Conservation (phyloP, 2,888 invertebrate genomes). For the Ypsolopha scabrella region DNA sequence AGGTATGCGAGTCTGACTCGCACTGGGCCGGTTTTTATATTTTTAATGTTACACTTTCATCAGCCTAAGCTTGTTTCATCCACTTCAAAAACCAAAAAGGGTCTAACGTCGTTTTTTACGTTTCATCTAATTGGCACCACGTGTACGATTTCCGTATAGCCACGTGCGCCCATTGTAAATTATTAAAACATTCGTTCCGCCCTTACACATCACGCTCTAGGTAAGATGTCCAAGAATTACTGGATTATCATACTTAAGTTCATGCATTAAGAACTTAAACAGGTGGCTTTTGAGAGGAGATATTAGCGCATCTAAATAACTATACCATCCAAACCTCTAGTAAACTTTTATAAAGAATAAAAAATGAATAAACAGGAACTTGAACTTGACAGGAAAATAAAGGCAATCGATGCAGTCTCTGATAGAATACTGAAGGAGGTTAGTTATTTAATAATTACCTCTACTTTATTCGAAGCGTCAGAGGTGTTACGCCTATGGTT, state of each 20-base stretch:
- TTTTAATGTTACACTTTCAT: background rate
- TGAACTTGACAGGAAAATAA: conserved; percentile 35
- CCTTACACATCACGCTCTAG: conserved; percentile 2
- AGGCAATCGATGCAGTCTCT: conserved; percentile 18
- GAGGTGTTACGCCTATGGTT: too few species aligned
- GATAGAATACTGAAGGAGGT: background rate
- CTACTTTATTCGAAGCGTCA: too few species aligned
- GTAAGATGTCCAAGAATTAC: too few species aligned
- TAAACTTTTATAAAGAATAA: too few species aligned
- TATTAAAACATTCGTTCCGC: conserved; percentile 56
- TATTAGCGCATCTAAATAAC: too few species aligned
- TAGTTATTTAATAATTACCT: background rate
- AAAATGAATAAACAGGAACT: conserved; percentile 33
- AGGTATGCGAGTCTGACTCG: too few species aligned
- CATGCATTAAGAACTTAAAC: too few species aligned
- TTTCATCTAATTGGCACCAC: conserved; percentile 63
- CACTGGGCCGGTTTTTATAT: too few species aligned
- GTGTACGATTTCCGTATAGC: conserved; percentile 55
- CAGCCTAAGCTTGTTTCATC: conserved; percentile 20
- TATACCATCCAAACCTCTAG: too few species aligned
- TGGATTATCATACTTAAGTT: too few species aligned
- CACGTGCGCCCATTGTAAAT: conserved; percentile 53
- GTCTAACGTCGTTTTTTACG: conserved; percentile 30
- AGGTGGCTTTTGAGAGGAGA: too few species aligned
- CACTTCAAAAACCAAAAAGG: conserved; percentile 19